These are phyloP conservation scores for Crypturellus undulatus DNA, from an alignment of 2,113 vertebrate genomes.

Conservation along the genomic window DNA sequence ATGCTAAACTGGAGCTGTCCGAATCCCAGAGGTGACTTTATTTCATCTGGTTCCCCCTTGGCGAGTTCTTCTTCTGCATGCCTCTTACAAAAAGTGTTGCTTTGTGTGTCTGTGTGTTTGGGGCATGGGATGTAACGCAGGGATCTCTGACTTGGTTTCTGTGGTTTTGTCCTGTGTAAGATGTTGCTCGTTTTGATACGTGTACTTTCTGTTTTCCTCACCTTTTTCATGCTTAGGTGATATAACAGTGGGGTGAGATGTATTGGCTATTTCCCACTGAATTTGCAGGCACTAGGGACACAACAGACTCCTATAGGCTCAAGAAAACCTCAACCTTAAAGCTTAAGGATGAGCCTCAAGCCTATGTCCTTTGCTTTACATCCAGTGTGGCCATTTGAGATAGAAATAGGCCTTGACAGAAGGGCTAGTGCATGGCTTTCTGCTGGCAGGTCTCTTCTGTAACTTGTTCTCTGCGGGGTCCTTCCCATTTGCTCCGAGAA, in stretches of 20 bases:
- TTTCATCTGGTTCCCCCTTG: neutral
- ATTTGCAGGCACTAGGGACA: neutral
- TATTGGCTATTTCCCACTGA: neutral
- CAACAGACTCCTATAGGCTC: neutral
- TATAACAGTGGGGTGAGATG: neutral
- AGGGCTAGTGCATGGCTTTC: neutral
- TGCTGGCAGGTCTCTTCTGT: neutral
- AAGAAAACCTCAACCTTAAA: neutral
- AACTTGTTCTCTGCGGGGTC: neutral
- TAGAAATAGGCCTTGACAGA: neutral
- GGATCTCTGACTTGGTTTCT: neutral
- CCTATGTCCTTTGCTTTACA: neutral
- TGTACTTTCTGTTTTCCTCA: neutral
- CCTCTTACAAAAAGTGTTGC: accelerated
- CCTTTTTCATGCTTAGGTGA: neutral
- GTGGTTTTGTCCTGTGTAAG: neutral
- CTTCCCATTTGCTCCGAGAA: neutral
- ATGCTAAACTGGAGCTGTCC: neutral
- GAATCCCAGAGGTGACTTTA: neutral
- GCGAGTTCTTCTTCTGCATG: neutral
- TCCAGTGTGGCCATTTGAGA: neutral
- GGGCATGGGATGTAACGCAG: neutral
- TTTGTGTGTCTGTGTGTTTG: neutral
- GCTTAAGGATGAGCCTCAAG: neutral
- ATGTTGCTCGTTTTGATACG: neutral